Evolutionary conservation across 1,140 invertebrate species (phyloP).

Genomic region (Drosophila mojavensis): DNA sequence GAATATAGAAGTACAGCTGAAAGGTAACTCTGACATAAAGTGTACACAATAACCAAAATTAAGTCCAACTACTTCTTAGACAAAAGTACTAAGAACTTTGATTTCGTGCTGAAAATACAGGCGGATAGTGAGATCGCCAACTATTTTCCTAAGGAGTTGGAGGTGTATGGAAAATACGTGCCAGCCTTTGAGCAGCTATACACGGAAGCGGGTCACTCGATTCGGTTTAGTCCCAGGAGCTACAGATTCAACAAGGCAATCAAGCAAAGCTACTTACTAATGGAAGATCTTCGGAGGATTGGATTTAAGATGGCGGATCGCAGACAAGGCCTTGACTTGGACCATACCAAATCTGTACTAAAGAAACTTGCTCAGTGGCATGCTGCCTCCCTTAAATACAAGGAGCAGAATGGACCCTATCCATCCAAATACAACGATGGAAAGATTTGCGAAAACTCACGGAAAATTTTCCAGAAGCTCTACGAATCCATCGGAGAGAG

Average conservation of each 20-base stretch:
- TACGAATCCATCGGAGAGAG: not conserved
- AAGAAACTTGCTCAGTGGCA: slow-evolving; percentile 86
- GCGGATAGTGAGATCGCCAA: not conserved
- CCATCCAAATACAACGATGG: slow-evolving; percentile 29
- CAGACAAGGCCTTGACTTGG: slow-evolving; percentile 85
- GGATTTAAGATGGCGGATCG: slow-evolving; percentile 53
- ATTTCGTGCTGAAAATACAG: slow-evolving; percentile 46
- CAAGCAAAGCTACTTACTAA: slow-evolving; percentile 31
- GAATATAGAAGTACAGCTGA: slow-evolving; percentile 40
- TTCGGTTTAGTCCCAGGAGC: slow-evolving; percentile 49
- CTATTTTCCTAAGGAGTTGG: slow-evolving; percentile 49
- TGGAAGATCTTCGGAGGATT: slow-evolving; percentile 32
- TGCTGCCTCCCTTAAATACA: slow-evolving; percentile 84
- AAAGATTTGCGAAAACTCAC: slow-evolving; percentile 23
- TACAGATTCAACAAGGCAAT: slow-evolving; percentile 36
- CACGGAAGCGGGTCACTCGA: slow-evolving; percentile 22
- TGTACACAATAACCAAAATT: not conserved
- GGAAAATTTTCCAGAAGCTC: slow-evolving; percentile 20
- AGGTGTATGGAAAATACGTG: slow-evolving; percentile 45
- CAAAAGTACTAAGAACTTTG: slow-evolving; percentile 25
- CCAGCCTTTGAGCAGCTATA: slow-evolving; percentile 50
- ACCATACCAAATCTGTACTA: slow-evolving; percentile 85
- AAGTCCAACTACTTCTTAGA: slow-evolving; percentile 5
- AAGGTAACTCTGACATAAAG: slow-evolving; percentile 18
- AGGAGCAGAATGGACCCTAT: slow-evolving; percentile 53